Conservation (phyloP, 2,888 invertebrate species). For the Pterostichus niger region DNA sequence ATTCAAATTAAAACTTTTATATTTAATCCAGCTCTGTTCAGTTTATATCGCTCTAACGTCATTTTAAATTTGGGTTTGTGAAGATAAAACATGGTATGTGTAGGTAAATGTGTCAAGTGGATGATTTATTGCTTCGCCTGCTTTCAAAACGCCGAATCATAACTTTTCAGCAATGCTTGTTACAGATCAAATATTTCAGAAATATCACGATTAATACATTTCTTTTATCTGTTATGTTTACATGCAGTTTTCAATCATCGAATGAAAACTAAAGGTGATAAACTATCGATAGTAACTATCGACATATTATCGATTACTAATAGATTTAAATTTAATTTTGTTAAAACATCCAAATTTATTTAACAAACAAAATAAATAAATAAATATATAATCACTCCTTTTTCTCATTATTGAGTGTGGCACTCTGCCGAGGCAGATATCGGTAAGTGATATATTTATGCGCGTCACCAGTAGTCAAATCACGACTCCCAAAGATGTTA, state of each 20-base stretch:
- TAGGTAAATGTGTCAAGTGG: constrained; percentile 38
- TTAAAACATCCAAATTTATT: too few species aligned
- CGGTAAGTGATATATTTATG: too few species aligned
- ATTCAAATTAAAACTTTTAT: constrained; percentile 17
- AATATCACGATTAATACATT: constrained; percentile 24
- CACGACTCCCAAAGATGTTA: too few species aligned
- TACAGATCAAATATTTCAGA: constrained; percentile 5
- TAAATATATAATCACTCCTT: too few species aligned
- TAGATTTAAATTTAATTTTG: too few species aligned
- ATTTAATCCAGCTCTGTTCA: constrained; percentile 6
- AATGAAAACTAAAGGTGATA: too few species aligned
- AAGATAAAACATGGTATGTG: constrained; percentile 33
- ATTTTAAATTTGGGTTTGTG: constrained; percentile 19
- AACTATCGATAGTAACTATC: too few species aligned
- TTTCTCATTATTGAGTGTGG: too few species aligned
- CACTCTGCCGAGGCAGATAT: too few species aligned
- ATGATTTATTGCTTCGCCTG: constrained; percentile 15
- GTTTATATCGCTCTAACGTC: constrained; percentile 29
- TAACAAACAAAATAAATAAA: too few species aligned
- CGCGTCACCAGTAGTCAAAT: too few species aligned
- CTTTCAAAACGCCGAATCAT: background rate
- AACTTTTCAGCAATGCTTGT: background rate
- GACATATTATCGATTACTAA: too few species aligned
- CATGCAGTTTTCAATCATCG: constrained; percentile 3
- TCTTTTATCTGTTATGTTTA: background rate